Conservation (phyloP, 2,113 vertebrate species). For the Mesembrinibis cayennensis region DNA sequence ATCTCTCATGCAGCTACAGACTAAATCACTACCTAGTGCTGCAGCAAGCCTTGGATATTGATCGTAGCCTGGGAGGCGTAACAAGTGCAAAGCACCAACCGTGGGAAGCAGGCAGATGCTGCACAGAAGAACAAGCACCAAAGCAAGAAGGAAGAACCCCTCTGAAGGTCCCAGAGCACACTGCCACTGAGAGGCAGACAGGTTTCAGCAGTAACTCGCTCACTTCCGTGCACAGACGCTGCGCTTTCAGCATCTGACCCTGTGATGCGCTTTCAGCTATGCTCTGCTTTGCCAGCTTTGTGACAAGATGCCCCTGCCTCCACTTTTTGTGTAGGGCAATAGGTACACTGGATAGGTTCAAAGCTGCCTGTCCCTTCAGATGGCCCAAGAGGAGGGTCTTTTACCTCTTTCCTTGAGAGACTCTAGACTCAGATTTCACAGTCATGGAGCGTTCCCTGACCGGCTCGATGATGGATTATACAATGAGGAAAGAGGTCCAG, state of each 20-base stretch:
- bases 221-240: not conserved
- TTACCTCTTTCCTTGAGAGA: slow-evolving; percentile 63
- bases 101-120: not conserved
- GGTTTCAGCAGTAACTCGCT: not conserved
- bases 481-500: not conserved
- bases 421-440: slow-evolving; percentile 42
- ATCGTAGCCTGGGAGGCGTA: not conserved
- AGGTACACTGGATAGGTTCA: not conserved
- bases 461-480: not conserved
- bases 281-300: not conserved
- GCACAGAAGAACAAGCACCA: not conserved
- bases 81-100: not conserved
- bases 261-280: not conserved
- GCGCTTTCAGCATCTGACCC: not conserved
- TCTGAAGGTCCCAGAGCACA: not conserved
- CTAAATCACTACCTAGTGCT: not conserved
- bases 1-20: not conserved
- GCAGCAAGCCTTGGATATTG: not conserved
- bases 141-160: not conserved
- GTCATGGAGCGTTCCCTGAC: slow-evolving; percentile 39
- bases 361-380: slow-evolving; percentile 9
- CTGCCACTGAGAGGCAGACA: not conserved
- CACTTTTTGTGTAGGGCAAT: not conserved
- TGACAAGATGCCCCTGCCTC: not conserved
- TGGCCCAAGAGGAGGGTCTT: slow-evolving; percentile 29